Evolutionary conservation across 2,888 invertebrate species (phyloP), one percentile per base, ranked within the genome.

Genomic region (Taphrorychus bicolor): DNA sequence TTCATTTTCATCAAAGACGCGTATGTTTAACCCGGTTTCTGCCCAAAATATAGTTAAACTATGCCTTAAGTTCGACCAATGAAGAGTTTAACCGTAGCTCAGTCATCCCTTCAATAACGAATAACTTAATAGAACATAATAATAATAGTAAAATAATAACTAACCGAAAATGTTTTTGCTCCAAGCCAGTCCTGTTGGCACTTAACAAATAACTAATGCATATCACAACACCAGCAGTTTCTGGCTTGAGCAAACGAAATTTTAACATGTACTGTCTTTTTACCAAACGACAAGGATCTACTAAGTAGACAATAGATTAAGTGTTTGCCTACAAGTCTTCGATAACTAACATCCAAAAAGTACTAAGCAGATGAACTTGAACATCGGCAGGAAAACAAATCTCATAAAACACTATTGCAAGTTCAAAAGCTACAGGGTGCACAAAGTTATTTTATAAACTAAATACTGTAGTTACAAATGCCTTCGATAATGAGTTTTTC

Each of bases 221-320:
- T 66, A 66, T 66, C 66, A 66, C 66, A 66, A 23, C 57, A 66
- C 66, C 66, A 66, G 61, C 66, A 66, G 66, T 54, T 51, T 2
- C 21, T 19, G 51, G 18, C n/a, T 21, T 9, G 18, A 51, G 19
- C 19, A 51, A 51, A 51, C 9, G 7, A 9, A 11, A 32, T 9
- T 32, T 32, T 32, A 32, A 11, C 9, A 32, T 9, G 3, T 32
- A 32, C 7, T 32, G 11, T 9, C 7, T 32, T 32, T 32, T 11
- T 32, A 32, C 11, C 11, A 3, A 9, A 1, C 32, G 32, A 7
- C 11, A 32, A 32, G 11, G 11, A 3, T 32, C 32, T 7, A 32
- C 32, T 32, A 9, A n/a, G 3, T 32, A 32, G 32, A 32, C 32
- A 11, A 32, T 48, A 49, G 17, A 48, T 48, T 48, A 3, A 48